Evolutionary conservation across 2,888 invertebrate genomes (phyloP).

Genomic region (Chymomyza fuscimana): DNA sequence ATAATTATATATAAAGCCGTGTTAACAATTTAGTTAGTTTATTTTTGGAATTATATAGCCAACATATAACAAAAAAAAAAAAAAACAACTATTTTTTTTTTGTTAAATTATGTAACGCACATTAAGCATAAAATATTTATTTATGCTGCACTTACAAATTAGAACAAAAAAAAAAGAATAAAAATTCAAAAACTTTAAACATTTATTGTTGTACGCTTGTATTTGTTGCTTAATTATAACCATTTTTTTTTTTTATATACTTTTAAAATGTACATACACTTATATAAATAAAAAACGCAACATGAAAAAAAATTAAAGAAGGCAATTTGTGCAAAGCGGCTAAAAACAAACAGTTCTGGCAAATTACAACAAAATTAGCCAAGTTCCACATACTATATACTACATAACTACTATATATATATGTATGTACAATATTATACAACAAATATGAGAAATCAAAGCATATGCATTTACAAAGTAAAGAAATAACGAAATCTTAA

Average conservation of each 20-base stretch:
- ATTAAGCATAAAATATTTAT: neutral
- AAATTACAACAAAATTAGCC: slow-evolving; percentile 8
- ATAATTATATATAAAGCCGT: slow-evolving; percentile 1
- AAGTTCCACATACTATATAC: neutral
- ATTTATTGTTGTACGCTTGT: slow-evolving; percentile 69
- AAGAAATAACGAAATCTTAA: slow-evolving; percentile 3
- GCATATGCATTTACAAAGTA: slow-evolving; percentile 21
- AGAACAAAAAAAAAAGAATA: neutral
- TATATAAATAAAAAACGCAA: slow-evolving; percentile 32
- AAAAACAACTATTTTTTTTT: neutral
- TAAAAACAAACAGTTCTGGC: slow-evolving; percentile 8
- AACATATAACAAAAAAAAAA: slow-evolving; percentile 6
- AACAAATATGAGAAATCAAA: slow-evolving; percentile 8
- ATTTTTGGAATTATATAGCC: slow-evolving; percentile 8
- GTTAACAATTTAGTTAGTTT: slow-evolving; percentile 24
- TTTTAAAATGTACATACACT: slow-evolving; percentile 36
- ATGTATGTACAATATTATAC: neutral
- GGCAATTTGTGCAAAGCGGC: slow-evolving; percentile 36
- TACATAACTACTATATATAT: slow-evolving; percentile 4
- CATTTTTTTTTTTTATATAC: slow-evolving; percentile 45
- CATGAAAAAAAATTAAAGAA: slow-evolving; percentile 4
- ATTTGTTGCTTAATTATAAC: slow-evolving; percentile 71
- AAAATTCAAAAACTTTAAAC: neutral
- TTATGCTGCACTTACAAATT: neutral
- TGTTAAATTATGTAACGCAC: slow-evolving; percentile 6